phyloP scores from a whole-genome alignment of 2,888 invertebrate genomes.

The Hypselothyrea guttata region DNA sequence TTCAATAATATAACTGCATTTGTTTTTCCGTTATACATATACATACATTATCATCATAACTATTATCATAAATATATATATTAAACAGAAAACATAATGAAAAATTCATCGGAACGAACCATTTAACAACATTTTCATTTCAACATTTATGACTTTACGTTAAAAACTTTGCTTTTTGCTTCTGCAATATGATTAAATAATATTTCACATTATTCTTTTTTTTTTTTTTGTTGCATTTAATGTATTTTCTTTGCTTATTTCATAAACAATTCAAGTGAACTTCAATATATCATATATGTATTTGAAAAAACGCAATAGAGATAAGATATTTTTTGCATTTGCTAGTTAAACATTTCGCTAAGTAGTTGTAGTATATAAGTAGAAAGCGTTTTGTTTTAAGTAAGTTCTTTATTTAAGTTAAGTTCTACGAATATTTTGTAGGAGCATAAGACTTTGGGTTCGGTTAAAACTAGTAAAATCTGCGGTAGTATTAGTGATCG shows the following conservation, averaged over 20 bases:
- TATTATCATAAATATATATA: slow-evolving; percentile 45
- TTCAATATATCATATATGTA: slow-evolving; percentile 59
- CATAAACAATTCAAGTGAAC: slow-evolving; percentile 66
- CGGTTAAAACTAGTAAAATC: slow-evolving; percentile 51
- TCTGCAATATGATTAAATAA: slow-evolving; percentile 55
- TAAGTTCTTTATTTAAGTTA: slow-evolving; percentile 4
- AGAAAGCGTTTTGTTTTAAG: slow-evolving; percentile 44
- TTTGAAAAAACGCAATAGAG: slow-evolving; percentile 62
- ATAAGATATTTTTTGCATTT: slow-evolving; percentile 57
- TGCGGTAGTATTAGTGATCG: slow-evolving; percentile 13
- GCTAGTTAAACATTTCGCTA: slow-evolving; percentile 67
- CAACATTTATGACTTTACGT: slow-evolving; percentile 71
- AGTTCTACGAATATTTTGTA: slow-evolving; percentile 45
- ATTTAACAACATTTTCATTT: slow-evolving; percentile 58
- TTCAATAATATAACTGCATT: slow-evolving; percentile 37
- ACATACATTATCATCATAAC: slow-evolving; percentile 68
- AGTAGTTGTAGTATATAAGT: slow-evolving; percentile 38
- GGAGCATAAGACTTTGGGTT: slow-evolving; percentile 57
- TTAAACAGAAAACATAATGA: slow-evolving; percentile 47
- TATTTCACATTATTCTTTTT: slow-evolving; percentile 43
- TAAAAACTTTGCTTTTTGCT: slow-evolving; percentile 53
- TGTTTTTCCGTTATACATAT: slow-evolving; percentile 68
- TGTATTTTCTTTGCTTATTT: slow-evolving; percentile 39
- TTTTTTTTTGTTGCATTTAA: slow-evolving; percentile 41
- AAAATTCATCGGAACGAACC: slow-evolving; percentile 66